These are phyloP conservation scores for Drosophila barbarae DNA, from an alignment of 2,888 invertebrate species.

Conservation along the genomic window DNA sequence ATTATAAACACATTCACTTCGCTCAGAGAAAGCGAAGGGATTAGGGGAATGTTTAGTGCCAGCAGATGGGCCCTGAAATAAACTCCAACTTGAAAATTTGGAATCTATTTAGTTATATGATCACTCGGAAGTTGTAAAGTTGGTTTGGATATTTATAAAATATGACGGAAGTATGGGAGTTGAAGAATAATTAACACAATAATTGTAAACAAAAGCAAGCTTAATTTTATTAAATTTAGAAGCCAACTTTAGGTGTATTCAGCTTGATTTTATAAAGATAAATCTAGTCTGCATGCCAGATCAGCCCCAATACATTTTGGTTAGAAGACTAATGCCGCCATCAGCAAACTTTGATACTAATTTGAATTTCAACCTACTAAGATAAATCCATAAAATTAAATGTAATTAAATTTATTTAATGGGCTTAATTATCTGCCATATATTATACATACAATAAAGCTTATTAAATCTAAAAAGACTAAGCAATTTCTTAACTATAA, in stretches of 20 bases:
- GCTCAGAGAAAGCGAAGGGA: constrained; percentile 21
- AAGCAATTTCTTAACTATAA: not conserved
- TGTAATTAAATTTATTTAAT: not conserved
- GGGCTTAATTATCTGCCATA: not conserved
- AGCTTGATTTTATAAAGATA: not conserved
- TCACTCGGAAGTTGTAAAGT: not conserved
- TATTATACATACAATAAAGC: too few species aligned
- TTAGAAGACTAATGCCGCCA: too few species aligned
- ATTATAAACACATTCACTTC: constrained; percentile 44
- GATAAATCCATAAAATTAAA: not conserved
- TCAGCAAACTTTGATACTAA: not conserved
- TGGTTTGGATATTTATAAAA: not conserved
- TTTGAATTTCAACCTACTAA: not conserved
- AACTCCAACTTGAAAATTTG: not conserved
- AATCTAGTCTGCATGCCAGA: not conserved
- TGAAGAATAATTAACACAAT: accelerated
- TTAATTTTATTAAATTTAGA: not conserved
- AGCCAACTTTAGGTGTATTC: too few species aligned
- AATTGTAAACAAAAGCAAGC: not conserved
- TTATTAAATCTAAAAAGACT: not conserved
- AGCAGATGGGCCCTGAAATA: constrained; percentile 24
- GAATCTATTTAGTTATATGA: constrained; percentile 8
- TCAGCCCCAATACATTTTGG: too few species aligned
- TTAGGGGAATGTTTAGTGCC: constrained; percentile 31
- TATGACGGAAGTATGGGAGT: not conserved